These are phyloP conservation scores for Macquaria ambigua DNA, from an alignment of 2,113 vertebrate genomes.

Conservation along the genomic window DNA sequence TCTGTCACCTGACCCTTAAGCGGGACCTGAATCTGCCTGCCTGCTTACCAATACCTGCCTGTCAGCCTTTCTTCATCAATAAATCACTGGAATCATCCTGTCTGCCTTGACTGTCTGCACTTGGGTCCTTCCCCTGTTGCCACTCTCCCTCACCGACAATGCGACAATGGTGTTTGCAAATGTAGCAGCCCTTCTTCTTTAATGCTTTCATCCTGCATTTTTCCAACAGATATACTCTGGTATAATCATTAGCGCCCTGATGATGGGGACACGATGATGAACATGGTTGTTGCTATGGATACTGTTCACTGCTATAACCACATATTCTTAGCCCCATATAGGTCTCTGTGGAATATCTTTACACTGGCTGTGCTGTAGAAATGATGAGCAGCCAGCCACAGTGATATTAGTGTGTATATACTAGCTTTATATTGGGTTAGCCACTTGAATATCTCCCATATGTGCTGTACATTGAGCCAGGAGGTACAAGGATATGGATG, in stretches of 20 bases:
- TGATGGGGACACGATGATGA: background rate
- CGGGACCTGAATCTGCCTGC: no score
- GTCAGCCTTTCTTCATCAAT: no score
- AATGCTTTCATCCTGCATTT: background rate
- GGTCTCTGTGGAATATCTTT: background rate
- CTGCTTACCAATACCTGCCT: no score
- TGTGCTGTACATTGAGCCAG: background rate
- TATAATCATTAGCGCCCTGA: background rate
- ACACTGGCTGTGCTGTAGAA: background rate
- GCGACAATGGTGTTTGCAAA: background rate
- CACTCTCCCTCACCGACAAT: no score
- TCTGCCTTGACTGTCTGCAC: no score
- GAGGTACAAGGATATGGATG: background rate
- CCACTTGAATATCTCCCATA: background rate
- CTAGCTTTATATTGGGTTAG: no score
- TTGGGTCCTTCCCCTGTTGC: no score
- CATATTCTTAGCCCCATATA: background rate
- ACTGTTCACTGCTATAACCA: background rate
- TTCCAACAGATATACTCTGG: background rate
- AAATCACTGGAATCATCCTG: no score
- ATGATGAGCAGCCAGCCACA: background rate
- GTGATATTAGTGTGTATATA: background rate
- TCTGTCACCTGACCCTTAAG: no score
- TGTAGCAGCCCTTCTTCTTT: background rate
- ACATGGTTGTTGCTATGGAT: conserved; percentile 45